Percentiles rank a stretch among this genome's conserved stretches.
These are phyloP conservation scores for Venustaconcha ellipsiformis DNA, from an alignment of 1,140 invertebrate genomes.

Conservation along the genomic window DNA sequence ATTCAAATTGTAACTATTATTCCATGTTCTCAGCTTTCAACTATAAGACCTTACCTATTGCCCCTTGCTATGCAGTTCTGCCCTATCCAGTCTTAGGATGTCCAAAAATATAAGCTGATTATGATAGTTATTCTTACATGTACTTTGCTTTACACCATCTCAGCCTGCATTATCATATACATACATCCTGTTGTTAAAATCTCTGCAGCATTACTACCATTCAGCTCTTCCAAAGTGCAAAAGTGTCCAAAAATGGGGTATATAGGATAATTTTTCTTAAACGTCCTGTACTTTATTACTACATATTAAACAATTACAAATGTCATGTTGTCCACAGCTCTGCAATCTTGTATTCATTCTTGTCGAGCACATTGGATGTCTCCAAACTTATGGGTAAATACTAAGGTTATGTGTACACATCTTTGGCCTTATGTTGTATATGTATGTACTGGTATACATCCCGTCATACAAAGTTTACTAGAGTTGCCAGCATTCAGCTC, in stretches of 20 bases:
- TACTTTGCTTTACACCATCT: background rate
- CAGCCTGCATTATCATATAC: background rate
- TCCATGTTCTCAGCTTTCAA: too few relatives aligned
- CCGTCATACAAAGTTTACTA: conserved; percentile 34
- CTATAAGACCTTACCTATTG: too few relatives aligned
- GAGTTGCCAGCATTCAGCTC: conserved; percentile 46
- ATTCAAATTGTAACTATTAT: too few relatives aligned
- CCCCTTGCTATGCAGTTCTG: too few relatives aligned
- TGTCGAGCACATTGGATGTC: too few relatives aligned
- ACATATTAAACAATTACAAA: conserved; percentile 10
- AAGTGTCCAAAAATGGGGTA: background rate
- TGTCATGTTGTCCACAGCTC: conserved; percentile 26
- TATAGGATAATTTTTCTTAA: background rate
- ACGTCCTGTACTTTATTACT: background rate
- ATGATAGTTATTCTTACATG: too few relatives aligned
- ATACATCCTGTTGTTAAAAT: background rate
- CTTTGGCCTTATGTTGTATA: background rate
- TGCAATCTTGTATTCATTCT: too few relatives aligned
- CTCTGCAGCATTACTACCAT: background rate
- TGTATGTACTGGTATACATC: conserved; percentile 21
- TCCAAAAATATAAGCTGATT: too few relatives aligned
- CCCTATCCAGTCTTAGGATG: too few relatives aligned
- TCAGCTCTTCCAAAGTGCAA: background rate
- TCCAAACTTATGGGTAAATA: too few relatives aligned
- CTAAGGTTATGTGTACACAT: too few relatives aligned